These are phyloP conservation scores for Conus canariensis DNA, from an alignment of 2,888 invertebrate genomes.

Conservation along the genomic window DNA sequence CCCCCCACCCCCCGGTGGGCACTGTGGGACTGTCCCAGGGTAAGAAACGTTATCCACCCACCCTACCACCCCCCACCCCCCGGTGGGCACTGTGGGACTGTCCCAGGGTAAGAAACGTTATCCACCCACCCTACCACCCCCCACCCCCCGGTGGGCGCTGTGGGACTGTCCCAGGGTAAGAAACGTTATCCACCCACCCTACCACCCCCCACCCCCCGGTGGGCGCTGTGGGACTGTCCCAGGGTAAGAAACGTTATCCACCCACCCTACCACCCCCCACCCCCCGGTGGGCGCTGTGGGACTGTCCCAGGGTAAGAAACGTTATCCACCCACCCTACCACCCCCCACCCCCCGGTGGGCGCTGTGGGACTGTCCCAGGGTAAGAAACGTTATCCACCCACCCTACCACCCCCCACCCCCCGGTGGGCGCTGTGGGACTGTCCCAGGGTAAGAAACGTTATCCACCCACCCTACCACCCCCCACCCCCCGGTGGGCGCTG, in stretches of 20 bases:
- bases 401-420: no score
- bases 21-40: slow-evolving; percentile 81
- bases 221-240: slow-evolving; percentile 81
- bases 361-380: slow-evolving; percentile 81
- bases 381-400: no score
- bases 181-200: no score
- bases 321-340: no score
- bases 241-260: slow-evolving; percentile 78
- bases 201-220: slow-evolving; percentile 81
- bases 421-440: slow-evolving; percentile 80
- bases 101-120: slow-evolving; percentile 79
- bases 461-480: no score
- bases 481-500: slow-evolving; percentile 81
- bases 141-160: slow-evolving; percentile 81
- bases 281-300: slow-evolving; percentile 81
- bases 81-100: slow-evolving; percentile 80
- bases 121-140: no score
- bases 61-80: no score
- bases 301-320: slow-evolving; percentile 79
- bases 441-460: slow-evolving; percentile 79
- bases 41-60: no score
- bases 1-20: slow-evolving; percentile 81
- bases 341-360: slow-evolving; percentile 81
- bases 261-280: no score
- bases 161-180: slow-evolving; percentile 81